Evolutionary conservation across 2,888 invertebrate genomes (phyloP), one percentile per base, ranked within the genome.

Genomic region (Gymnosoma rotundatum): DNA sequence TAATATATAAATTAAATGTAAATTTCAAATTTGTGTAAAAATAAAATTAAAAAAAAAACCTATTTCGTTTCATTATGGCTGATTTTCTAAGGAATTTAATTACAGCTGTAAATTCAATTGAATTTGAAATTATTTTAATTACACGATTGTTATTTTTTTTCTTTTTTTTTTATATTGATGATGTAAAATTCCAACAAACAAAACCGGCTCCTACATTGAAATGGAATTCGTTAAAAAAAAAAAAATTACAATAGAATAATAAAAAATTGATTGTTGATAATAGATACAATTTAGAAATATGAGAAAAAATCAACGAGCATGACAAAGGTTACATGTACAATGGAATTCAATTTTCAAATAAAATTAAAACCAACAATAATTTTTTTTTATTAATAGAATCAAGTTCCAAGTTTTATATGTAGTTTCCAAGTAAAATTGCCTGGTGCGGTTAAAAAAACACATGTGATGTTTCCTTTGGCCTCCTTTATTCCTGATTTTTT

Each of bases 281-380:
- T 21, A 73, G 50, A 73, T 73, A 61, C 50, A 21, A 38, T 50
- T 74, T 25, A 32, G 52, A 73, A 54, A 63, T 73, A 42, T 52
- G 61, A 72, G 61, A 72, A 72, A 38, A 72, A 61, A 50, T 61
- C 9, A 25, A 70, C 2, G 14, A 48, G 18, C 32, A 45, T 42
- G 14, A 50, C 8, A 45, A n/a, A 63, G 16, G 32, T 18, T 66
- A 2, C 12, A 9, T 38, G 2, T 38, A 58, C 8, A 42, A 56
- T 69, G 42, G 21, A 25, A 66, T 50, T 7, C 42, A 21, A 5
- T 25, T 12, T 69, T 18, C 10, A 54, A 21, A 18, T 12, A 0
- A 38, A 45, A 48, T 3, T 18, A 14, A 42, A 42, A 25, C 25
- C 25, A 25, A 67, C 14, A 54, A 67, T 36, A 36, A 38, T 3